Conservation (phyloP, 2,797 vertebrate genomes). For the Mormyrus hasselquistii region DNA sequence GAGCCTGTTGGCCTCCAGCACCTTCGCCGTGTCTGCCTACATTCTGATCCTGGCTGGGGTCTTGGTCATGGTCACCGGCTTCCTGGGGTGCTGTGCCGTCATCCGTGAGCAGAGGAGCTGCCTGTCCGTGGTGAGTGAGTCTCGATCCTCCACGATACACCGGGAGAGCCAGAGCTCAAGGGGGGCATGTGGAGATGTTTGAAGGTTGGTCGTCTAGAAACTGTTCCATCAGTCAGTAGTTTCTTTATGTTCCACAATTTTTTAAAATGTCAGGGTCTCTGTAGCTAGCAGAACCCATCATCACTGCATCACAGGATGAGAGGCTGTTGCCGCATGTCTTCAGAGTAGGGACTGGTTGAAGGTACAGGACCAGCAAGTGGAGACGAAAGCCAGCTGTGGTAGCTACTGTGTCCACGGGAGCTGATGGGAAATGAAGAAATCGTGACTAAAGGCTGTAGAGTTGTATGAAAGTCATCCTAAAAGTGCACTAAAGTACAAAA, state of each 20-base stretch:
- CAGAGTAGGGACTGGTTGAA: not conserved
- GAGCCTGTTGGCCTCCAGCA: slow-evolving; percentile 73
- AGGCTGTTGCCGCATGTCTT: not conserved
- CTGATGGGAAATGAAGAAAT: not conserved
- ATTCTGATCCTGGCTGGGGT: slow-evolving; percentile 74
- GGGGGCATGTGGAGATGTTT: not conserved
- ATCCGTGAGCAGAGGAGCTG: slow-evolving; percentile 58
- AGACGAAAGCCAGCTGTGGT: not conserved
- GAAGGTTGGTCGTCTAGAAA: not conserved
- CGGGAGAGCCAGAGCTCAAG: not conserved
- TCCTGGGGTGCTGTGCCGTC: slow-evolving; percentile 75
- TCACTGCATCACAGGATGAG: too few species aligned
- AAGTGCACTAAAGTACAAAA: not conserved
- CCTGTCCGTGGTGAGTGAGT: slow-evolving; percentile 29
- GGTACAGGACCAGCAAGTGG: not conserved
- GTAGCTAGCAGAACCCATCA: not conserved
- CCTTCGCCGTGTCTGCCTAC: slow-evolving; percentile 71
- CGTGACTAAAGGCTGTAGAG: not conserved
- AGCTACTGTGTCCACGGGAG: not conserved
- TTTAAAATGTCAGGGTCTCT: not conserved
- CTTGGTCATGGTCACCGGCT: slow-evolving; percentile 75
- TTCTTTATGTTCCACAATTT: not conserved
- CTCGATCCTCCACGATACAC: not conserved
- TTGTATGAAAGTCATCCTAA: not conserved
- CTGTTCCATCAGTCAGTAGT: not conserved